Evolutionary conservation across 2,113 vertebrate species (phyloP).

Genomic region (Microcebus lehilahytsara): DNA sequence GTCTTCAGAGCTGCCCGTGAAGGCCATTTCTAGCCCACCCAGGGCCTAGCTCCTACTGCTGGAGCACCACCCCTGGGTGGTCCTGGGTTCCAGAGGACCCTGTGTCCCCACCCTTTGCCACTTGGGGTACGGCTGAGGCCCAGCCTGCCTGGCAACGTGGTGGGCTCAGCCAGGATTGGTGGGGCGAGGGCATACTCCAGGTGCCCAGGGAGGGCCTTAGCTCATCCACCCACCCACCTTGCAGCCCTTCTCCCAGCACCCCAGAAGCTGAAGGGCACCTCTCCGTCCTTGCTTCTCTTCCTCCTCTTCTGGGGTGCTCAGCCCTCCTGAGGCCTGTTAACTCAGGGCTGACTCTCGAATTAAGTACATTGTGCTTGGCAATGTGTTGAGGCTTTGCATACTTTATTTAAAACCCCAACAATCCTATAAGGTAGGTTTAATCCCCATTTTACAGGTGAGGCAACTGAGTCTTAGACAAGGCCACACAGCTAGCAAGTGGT

Average conservation of each 20-base stretch:
- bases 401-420: background rate
- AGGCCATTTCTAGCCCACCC: background rate
- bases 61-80: accelerated
- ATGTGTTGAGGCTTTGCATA: background rate
- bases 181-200: background rate
- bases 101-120: background rate
- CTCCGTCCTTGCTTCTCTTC: background rate
- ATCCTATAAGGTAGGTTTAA: background rate
- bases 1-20: background rate
- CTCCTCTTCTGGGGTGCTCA: background rate
- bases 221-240: too few species aligned
- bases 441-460: background rate
- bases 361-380: background rate
- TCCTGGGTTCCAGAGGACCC: background rate
- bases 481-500: background rate
- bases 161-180: background rate
- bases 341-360: background rate
- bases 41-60: background rate
- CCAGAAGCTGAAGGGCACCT: background rate
- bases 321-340: background rate
- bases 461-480: background rate
- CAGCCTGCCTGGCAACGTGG: background rate
- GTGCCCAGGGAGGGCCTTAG: background rate
- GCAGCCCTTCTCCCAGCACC: background rate
- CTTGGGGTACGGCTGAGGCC: background rate